phyloP scores from a whole-genome alignment of 2,888 invertebrate genomes.

The Hanleya hanleyi region DNA sequence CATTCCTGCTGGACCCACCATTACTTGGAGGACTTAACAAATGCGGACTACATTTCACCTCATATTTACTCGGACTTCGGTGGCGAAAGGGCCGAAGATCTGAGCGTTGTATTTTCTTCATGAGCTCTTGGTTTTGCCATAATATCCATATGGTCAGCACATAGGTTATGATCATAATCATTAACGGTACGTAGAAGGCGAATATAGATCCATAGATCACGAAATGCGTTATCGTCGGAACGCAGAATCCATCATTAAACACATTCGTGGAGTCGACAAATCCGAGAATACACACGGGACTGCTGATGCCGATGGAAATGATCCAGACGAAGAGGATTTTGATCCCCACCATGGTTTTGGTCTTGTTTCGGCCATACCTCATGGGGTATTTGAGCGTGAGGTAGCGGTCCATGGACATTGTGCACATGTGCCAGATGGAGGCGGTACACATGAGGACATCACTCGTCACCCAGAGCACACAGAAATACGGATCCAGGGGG shows the following conservation, averaged over 20 bases:
- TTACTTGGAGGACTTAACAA: conserved; percentile 44
- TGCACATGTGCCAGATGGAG: conserved; percentile 78
- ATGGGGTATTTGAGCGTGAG: conserved; percentile 94
- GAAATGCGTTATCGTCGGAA: conserved; percentile 61
- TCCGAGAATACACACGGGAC: conserved; percentile 72
- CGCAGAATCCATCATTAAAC: conserved; percentile 58
- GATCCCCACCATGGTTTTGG: conserved; percentile 74
- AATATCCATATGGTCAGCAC: conserved; percentile 91
- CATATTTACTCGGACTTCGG: not conserved
- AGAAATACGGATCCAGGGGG: conserved; percentile 83
- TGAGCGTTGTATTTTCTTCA: conserved; percentile 53
- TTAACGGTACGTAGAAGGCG: conserved; percentile 95
- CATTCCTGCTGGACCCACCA: conserved; percentile 30
- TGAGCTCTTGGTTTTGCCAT: conserved; percentile 80
- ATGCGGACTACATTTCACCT: not conserved
- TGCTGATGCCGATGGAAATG: conserved; percentile 79
- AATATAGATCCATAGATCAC: conserved; percentile 91
- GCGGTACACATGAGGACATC: conserved; percentile 77
- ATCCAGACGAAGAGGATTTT: conserved; percentile 97
- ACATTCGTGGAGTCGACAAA: conserved; percentile 60
- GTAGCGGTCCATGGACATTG: conserved; percentile 81
- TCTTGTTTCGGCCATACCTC: conserved; percentile 76
- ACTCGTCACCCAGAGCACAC: conserved; percentile 81
- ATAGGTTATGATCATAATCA: conserved; percentile 95
- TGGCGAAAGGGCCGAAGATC: conserved; percentile 35